Evolutionary conservation across 2,113 vertebrate species (phyloP).

Genomic region (Sporophila hypoxantha): DNA sequence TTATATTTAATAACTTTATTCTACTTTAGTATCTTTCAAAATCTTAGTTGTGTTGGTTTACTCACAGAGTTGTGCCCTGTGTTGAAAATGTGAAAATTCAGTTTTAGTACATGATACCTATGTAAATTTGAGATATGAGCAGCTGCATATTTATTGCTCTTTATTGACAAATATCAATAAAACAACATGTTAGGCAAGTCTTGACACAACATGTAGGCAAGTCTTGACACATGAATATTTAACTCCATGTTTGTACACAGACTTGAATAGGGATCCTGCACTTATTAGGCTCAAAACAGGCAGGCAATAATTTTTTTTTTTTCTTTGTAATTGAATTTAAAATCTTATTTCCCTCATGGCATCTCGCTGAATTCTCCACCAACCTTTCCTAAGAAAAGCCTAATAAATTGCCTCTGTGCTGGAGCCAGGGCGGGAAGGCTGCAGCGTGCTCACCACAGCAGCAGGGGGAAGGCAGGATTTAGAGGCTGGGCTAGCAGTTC

Average conservation of each 20-base stretch:
- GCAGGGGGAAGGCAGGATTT: not conserved
- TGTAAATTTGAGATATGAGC: not conserved
- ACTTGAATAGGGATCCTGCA: not conserved
- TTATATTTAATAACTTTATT: not conserved
- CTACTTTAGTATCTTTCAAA: not conserved
- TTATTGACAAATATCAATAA: not conserved
- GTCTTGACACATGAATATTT: not conserved
- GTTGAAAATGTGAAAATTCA: not conserved
- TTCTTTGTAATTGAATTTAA: not conserved
- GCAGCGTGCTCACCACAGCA: not conserved
- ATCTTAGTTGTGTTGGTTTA: not conserved
- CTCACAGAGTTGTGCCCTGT: not conserved
- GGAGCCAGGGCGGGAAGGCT: not conserved
- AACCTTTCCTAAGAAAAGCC: not conserved
- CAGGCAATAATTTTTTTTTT: not conserved
- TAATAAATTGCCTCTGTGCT: not conserved
- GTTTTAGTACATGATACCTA: not conserved
- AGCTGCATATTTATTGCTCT: not conserved
- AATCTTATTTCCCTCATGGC: not conserved
- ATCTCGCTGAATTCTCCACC: not conserved
- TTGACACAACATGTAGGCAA: not conserved
- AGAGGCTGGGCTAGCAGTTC: fast-evolving
- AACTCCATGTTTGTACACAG: not conserved
- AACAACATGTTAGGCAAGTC: not conserved
- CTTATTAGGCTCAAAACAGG: not conserved